Evolutionary conservation across 2,797 vertebrate species (phyloP).

Genomic region (Tadarida brasiliensis): DNA sequence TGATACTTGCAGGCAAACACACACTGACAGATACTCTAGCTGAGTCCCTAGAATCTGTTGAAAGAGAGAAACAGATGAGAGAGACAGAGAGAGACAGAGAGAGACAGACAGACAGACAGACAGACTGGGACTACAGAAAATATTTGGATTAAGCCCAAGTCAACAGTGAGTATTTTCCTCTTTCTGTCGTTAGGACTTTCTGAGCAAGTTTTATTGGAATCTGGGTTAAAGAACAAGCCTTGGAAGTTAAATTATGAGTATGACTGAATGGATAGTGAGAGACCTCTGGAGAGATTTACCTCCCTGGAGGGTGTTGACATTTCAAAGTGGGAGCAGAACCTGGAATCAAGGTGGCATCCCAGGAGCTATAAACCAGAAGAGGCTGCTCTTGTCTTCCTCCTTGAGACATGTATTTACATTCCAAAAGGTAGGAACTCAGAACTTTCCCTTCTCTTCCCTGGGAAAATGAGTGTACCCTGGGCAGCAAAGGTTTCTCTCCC

Average conservation of each 20-base stretch:
- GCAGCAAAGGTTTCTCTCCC: neutral
- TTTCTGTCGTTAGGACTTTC: slow-evolving; percentile 25
- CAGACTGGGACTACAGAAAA: neutral
- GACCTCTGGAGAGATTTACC: neutral
- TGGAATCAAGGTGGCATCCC: neutral
- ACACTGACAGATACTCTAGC: neutral
- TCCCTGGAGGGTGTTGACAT: neutral
- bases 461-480: neutral
- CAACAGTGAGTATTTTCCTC: neutral
- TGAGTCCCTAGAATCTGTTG: neutral
- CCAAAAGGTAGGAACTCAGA: neutral
- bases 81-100: too few species aligned
- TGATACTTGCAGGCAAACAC: neutral
- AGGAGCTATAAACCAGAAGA: neutral
- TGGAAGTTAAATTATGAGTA: neutral
- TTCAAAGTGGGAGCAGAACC: neutral
- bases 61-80: neutral
- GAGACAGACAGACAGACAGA: neutral
- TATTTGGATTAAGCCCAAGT: neutral
- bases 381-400: neutral
- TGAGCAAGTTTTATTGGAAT: neutral
- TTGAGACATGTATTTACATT: neutral
- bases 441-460: neutral
- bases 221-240: neutral
- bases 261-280: neutral